Evolutionary conservation across 2,113 vertebrate species (phyloP), one percentile per base, ranked within the genome.

Genomic region (Mus pahari): DNA sequence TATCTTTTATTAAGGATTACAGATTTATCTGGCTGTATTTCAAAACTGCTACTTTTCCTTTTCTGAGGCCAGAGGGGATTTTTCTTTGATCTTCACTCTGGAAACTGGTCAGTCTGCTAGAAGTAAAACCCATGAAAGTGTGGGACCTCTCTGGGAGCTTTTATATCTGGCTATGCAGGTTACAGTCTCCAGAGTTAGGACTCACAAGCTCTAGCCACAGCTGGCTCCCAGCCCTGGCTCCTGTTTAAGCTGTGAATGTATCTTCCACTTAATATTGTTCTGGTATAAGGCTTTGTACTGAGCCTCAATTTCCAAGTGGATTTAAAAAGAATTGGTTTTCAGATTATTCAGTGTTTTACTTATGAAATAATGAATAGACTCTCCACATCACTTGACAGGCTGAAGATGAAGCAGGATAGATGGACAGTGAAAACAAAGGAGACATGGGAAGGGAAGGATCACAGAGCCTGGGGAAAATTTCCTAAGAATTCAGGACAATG

Each of bases 291-390:
- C 62, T 68, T 50, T 50, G 10, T 50, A 8, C 36, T 81, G 33
- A 62, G 55, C 55, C 62, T 91, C 31, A 74, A 42, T 64, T 79
- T 22, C 60, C 3, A 74, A 12, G 64, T 20, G 22, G 17, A 84
- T 74, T 68, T 89, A 68, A 86, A 75, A 86, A 66, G 4, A n/a
- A 45, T 73, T 88, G 17, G 83, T 84, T 91, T 91, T 91, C 45
- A 95, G 33, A 60, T 60, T 86, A 20, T 55, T 95, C n/a, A 77
- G 36, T n/a, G 39, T 71, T 73, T 90, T 86, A 33, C 45, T n/a
- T 31, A 42, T 94, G 55, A 96, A 33, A 55, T 74, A 73, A 26
- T 20, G 28, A 90, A 19, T 48, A 26, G 10, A 36, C 36, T 48
- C 11, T 53, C 9, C 20, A 87, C 36, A 87, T 71, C 36, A 53